Evolutionary conservation across 2,888 invertebrate species (phyloP).

Genomic region (Drosophila phalerata): DNA sequence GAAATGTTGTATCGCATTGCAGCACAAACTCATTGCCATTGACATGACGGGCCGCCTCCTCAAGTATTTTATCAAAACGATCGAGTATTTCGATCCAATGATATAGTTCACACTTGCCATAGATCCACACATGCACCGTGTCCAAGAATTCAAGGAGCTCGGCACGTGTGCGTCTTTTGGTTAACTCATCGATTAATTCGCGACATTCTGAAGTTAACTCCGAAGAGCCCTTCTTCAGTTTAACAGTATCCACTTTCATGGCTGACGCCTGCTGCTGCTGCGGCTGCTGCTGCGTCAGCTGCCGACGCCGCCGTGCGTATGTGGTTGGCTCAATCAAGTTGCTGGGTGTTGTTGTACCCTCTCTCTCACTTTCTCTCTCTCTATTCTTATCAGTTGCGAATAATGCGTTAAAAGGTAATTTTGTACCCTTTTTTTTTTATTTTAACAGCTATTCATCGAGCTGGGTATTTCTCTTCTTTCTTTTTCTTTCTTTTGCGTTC

Average conservation of each 20-base stretch:
- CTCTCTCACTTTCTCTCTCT: conserved; percentile 2
- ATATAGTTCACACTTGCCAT: conserved; percentile 94
- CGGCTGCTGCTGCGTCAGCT: conserved; percentile 45
- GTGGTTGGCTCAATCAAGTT: conserved; percentile 53
- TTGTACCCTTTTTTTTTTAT: background rate
- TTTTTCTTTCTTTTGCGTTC: conserved; percentile 3
- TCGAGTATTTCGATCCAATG: conserved; percentile 95
- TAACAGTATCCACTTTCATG: conserved; percentile 93
- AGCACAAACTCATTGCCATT: conserved; percentile 85
- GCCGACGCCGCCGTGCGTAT: conserved; percentile 59
- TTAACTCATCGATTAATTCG: conserved; percentile 90
- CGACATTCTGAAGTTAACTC: conserved; percentile 93
- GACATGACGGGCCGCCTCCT: conserved; percentile 88
- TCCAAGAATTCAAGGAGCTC: conserved; percentile 89
- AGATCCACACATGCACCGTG: conserved; percentile 92
- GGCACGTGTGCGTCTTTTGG: conserved; percentile 88
- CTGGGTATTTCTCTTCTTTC: background rate
- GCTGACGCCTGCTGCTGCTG: conserved; percentile 56
- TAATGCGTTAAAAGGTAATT: conserved; percentile 8
- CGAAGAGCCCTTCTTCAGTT: conserved; percentile 93
- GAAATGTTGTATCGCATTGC: conserved; percentile 90
- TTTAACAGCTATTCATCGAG: conserved; percentile 49
- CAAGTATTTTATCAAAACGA: conserved; percentile 90
- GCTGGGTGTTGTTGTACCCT: conserved; percentile 25
- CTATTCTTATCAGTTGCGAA: conserved; percentile 3